A percentile compares a stretch with the other conserved stretches of the same genome.
phyloP scores from a whole-genome alignment of 2,888 invertebrate species.

The Parnassius mnemosyne region DNA sequence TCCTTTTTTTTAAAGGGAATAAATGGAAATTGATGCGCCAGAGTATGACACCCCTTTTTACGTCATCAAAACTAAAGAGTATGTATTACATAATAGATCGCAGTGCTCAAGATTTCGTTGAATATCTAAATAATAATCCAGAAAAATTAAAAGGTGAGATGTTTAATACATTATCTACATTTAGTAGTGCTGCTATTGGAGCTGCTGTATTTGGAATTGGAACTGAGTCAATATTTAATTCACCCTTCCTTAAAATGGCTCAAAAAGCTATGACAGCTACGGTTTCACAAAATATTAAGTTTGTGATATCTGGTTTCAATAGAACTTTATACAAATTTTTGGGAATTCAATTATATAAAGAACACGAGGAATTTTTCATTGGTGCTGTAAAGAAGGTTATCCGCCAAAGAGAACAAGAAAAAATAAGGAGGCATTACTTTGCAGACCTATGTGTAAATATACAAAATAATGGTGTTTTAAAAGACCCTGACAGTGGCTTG shows the following conservation, averaged over 20 bases:
- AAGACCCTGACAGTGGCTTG: conserved; percentile 45
- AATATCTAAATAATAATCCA: conserved; percentile 42
- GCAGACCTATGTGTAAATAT: conserved; percentile 53
- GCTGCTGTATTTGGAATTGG: conserved; percentile 55
- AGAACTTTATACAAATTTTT: conserved; percentile 35
- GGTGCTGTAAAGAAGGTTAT: conserved; percentile 52
- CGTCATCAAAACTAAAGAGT: conserved; percentile 44
- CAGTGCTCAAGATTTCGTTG: conserved; percentile 40
- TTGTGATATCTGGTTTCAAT: conserved; percentile 30
- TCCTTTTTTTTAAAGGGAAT: conserved; percentile 33
- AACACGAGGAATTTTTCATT: conserved; percentile 54
- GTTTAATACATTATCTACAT: conserved; percentile 35
- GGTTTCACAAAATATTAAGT: conserved; percentile 30
- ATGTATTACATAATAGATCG: conserved; percentile 47
- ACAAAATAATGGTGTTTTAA: conserved; percentile 49
- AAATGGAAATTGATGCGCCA: conserved; percentile 36
- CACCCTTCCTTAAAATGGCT: conserved; percentile 41
- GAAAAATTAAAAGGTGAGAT: conserved; percentile 36
- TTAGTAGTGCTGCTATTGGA: conserved; percentile 42
- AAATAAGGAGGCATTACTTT: conserved; percentile 53
- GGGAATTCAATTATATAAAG: conserved; percentile 45
- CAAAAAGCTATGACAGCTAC: conserved; percentile 30
- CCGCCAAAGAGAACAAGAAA: conserved; percentile 44
- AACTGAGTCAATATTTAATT: conserved; percentile 45
- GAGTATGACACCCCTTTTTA: conserved; percentile 38